Conservation (phyloP, 1,140 invertebrate genomes). For the Capitella teleta region DNA sequence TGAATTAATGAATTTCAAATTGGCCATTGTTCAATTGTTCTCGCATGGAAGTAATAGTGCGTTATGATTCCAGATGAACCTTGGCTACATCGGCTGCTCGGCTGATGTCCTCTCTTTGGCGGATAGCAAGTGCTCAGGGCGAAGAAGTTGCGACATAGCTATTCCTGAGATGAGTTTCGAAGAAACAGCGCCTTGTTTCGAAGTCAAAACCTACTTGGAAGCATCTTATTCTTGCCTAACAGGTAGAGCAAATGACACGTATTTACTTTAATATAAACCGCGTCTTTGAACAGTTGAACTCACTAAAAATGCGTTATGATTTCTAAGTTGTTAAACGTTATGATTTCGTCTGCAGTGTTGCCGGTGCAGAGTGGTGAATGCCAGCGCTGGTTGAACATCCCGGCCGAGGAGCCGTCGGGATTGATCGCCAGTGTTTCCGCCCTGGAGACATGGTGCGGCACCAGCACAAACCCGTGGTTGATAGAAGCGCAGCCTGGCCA, state of each 20-base stretch:
- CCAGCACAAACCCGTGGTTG: slow-evolving; percentile 2
- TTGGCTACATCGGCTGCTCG: slow-evolving; percentile 5
- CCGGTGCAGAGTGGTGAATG: too few species aligned
- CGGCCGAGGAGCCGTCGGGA: not conserved
- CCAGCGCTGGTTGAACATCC: too few species aligned
- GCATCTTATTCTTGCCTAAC: slow-evolving; percentile 1
- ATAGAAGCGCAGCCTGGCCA: slow-evolving; percentile 2
- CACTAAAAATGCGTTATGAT: too few species aligned
- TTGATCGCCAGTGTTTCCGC: slow-evolving; percentile 1
- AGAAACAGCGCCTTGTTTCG: slow-evolving; percentile 2
- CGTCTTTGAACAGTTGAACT: too few species aligned
- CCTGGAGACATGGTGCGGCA: slow-evolving; percentile 4
- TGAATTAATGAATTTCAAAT: too few species aligned
- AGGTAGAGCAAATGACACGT: too few species aligned
- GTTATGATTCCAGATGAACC: too few species aligned
- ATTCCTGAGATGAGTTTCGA: slow-evolving; percentile 4
- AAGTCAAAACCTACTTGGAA: slow-evolving; percentile 3
- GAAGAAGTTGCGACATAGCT: not conserved
- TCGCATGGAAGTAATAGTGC: too few species aligned
- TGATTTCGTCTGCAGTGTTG: too few species aligned
- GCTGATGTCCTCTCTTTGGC: slow-evolving; percentile 2
- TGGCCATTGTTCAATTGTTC: too few species aligned
- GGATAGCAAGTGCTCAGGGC: not conserved
- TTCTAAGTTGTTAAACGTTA: too few species aligned
- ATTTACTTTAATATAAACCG: too few species aligned